Conservation (phyloP, 2,888 invertebrate species). For the Stenodera caucasica region DNA sequence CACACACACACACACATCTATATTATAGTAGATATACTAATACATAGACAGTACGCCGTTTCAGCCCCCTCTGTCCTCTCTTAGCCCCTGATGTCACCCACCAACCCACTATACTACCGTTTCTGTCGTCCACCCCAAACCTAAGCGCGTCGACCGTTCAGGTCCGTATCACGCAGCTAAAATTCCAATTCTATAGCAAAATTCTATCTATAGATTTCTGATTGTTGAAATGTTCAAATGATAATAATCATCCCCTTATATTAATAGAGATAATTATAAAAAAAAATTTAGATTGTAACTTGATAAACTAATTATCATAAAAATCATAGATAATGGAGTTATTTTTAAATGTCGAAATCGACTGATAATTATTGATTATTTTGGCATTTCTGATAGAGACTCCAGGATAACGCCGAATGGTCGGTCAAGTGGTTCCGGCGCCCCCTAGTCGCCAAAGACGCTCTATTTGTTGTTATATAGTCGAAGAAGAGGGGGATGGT, state of each 20-base stretch:
- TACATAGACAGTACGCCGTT: too few relatives aligned
- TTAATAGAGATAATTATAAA: too few relatives aligned
- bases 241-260: too few relatives aligned
- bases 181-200: slow-evolving; percentile 15
- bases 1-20: neutral
- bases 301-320: too few relatives aligned
- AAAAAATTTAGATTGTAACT: too few relatives aligned
- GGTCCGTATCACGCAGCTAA: slow-evolving; percentile 36
- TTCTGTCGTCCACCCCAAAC: slow-evolving; percentile 40
- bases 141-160: slow-evolving; percentile 31
- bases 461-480: neutral
- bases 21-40: too few relatives aligned
- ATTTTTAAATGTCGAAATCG: too few relatives aligned
- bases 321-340: too few relatives aligned
- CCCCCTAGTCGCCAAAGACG: neutral
- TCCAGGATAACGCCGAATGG: neutral
- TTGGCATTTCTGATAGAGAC: neutral
- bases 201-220: neutral
- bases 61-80: too few relatives aligned
- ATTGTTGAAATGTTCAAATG: too few relatives aligned
- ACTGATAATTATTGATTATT: too few relatives aligned
- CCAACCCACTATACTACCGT: slow-evolving; percentile 29
- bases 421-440: slow-evolving; percentile 6
- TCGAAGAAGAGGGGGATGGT: neutral
- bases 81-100: too few relatives aligned